Evolutionary conservation across 2,797 vertebrate genomes (phyloP), one percentile per base, ranked within the genome.

Genomic region (Podarcis lilfordi): DNA sequence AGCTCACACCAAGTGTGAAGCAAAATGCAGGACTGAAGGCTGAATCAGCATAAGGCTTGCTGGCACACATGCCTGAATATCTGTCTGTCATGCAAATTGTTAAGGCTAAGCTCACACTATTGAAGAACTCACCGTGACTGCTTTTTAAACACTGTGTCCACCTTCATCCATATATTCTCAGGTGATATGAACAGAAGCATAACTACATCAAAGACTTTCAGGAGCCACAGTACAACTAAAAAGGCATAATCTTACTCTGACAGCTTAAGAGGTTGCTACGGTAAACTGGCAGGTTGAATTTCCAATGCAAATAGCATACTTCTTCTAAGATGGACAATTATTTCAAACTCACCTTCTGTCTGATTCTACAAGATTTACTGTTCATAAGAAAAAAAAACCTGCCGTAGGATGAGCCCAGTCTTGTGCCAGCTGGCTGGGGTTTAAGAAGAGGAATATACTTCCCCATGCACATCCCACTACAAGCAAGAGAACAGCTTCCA

Each of bases 161-260:
- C 19, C 86, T 80, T 80, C 50, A 72, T 37, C 59, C 43, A 75
- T 87, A 75, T 75, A 29, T 61, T 66, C 79, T 66, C 37, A 64
- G 71, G 80, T 82, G 69, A 82, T 82, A 75, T 75, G 79, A 87
- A n/a, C 68, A 25, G 21, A 87, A 81, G 78, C 80, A 32, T 81
- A 87, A 81, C 79, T 75, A 87, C 86, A 87, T 87, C 86, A 87
- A 87, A 82, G 86, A 23, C 69, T 82, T 61, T 66, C 69, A 25
- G 8, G 79, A 66, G 37, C 55, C n/a, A 64, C 69, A 29, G 71
- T 75, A 64, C 37, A 50, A 64, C 29, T 82, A 40, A 10, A 45
- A 35, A 27, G 37, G 86, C 37, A 37, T 82, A 82, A 87, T 87
- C 86, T 87, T 68, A 45, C 79, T 82, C 79, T 45, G 80, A 43